Base-by-base conservation (phyloP, 2,113 vertebrate genomes). In the Tinamus guttatus region DNA sequence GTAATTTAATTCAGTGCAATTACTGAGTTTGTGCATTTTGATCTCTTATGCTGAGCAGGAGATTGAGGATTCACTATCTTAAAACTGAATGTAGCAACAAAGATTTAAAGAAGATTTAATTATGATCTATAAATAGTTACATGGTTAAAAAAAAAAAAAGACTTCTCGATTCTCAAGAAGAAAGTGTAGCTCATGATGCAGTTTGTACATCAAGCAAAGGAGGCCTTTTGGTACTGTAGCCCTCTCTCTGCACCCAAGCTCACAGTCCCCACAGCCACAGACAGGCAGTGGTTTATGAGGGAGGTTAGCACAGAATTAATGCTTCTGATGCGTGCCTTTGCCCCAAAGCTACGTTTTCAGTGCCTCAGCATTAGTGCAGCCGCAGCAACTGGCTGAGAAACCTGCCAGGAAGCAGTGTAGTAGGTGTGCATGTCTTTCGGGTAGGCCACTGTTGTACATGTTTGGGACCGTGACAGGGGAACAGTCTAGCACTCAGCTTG, bases 231-330 rank as follows among this genome's bases (percentile, higher is more conserved):
- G 34, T 52, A 17, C 13, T 16, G 11, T 38, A 70, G 43, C 9
- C 4, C 20, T 56, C 40, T 19, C 27, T 30, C 47, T 69, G 77
- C 7, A 13, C 5, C 7, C 32, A 13, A 0, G 0, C 2, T 3
- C 15, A 24, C 4, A 7, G 6, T 30, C 10, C 12, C 58, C 52
- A 30, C 11, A 32, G 45, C 30, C 36, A 62, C 70, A 30, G 5
- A 32, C 2, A 2, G 34, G 25, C 49, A 21, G 21, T 15, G 63
- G 15, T 51, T n/a, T 51, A 34, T 20, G 13, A 22, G 8, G 2
- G 9, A 24, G 1, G 4, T 24, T 11, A 60, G 10, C 24, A 14
- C 14, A 2, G 2, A 7, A 14, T 22, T 51, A 52, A 34, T 62
- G 36, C 20, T 59, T 22, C 56, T 51, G 16, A 32, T 1, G 1